Conservation (phyloP, 2,888 invertebrate genomes). For the Synergus itoensis region DNA sequence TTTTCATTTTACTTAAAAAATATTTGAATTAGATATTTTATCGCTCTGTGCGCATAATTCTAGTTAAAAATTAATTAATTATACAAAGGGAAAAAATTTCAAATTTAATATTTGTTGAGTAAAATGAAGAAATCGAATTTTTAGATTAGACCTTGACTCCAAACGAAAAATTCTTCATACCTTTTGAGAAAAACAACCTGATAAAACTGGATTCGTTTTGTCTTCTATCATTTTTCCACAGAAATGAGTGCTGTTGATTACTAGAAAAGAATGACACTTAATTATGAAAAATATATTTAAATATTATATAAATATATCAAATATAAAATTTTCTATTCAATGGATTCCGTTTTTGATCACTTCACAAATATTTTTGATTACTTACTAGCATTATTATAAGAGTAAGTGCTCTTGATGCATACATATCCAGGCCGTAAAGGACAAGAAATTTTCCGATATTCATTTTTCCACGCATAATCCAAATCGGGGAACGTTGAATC, state of each 20-base stretch:
- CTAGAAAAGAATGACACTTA: slow-evolving; percentile 50
- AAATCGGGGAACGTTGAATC: slow-evolving; percentile 54
- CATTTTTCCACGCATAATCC: slow-evolving; percentile 59
- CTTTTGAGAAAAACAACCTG: slow-evolving; percentile 66
- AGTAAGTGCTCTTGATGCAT: slow-evolving; percentile 65
- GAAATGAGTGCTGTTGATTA: slow-evolving; percentile 66
- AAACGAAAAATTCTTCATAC: slow-evolving; percentile 55
- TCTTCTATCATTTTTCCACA: slow-evolving; percentile 72
- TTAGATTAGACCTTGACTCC: not conserved
- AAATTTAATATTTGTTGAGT: too few species aligned
- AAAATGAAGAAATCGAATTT: too few species aligned
- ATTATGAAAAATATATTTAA: not conserved
- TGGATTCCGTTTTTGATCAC: not conserved
- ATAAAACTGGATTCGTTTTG: slow-evolving; percentile 56
- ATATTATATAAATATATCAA: not conserved
- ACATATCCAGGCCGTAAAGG: slow-evolving; percentile 57
- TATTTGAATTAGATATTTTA: too few species aligned
- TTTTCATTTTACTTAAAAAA: too few species aligned
- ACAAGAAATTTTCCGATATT: slow-evolving; percentile 57
- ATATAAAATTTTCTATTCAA: not conserved
- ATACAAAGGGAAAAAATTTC: too few species aligned
- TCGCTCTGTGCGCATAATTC: too few species aligned
- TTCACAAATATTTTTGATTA: slow-evolving; percentile 14
- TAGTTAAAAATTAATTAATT: too few species aligned
- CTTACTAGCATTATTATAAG: slow-evolving; percentile 63